Evolutionary conservation across 2,888 invertebrate species (phyloP), one percentile per base, ranked within the genome.

Genomic region (Rhopalosiphum nymphaeae): DNA sequence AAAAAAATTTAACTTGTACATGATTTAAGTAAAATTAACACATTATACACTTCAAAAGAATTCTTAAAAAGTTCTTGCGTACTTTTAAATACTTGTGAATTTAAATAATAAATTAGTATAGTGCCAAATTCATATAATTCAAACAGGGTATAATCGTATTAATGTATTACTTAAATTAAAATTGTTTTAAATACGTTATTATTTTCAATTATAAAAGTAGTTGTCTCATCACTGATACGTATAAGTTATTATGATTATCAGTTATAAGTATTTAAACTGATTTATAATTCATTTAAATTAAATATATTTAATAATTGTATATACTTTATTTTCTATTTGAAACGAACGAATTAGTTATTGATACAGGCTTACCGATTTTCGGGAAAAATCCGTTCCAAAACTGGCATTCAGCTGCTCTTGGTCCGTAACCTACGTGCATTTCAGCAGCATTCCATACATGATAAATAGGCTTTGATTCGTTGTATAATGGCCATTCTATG

Each of bases 331-430:
- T 78, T 78, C 21, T 78, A 78, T 21, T 78, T 9, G 9, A 78
- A 78, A 36, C 36, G 1, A 78, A 78, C 36, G 21, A 78, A 78
- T 36, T 36, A 78, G 36, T 78, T 21, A 36, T 78, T 78, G 9
- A 36, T 21, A 78, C 7, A 36, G 36, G 61, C 90, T 42, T 61
- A 94, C 94, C 86, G 4, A 99, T 97, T 96, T 98, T 97, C 95
- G 99, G 99, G 96, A 99, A 97, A 96, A 99, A 99, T 95, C 98
- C 98, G 95, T 98, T 98, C 99, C 99, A 99, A 96, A 99, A 99
- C 93, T 98, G 98, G 96, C 99, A 99, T 90, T 98, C 97, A 91
- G 98, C 97, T 95, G 98, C 97, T 95, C 99, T 96, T 26, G 98
- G 98, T 94, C 98, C 98, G 96, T 97, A 96, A 88, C 97, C 97